Evolutionary conservation across 1,140 invertebrate genomes (phyloP).

Genomic region (Elysia chlorotica): DNA sequence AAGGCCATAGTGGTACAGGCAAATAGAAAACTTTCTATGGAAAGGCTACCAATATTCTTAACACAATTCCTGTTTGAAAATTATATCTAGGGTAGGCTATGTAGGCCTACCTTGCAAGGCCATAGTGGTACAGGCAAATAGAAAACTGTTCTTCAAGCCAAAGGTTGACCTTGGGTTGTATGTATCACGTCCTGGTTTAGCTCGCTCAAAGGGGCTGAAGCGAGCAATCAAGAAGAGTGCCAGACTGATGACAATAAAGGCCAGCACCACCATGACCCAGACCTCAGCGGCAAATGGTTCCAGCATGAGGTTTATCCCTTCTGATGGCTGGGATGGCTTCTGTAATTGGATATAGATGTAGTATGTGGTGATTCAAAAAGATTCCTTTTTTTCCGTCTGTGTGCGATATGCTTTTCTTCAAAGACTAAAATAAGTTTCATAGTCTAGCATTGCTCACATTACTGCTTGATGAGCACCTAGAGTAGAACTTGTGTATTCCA

Average conservation of each 20-base stretch:
- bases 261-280: conserved; percentile 24
- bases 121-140: conserved; percentile 26
- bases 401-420: neutral
- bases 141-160: conserved; percentile 29
- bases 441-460: neutral
- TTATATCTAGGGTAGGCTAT: too few relatives aligned
- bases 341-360: conserved; percentile 15
- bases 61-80: too few relatives aligned
- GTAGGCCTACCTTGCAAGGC: conserved; percentile 25
- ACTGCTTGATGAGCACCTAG: too few relatives aligned
- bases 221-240: conserved; percentile 30
- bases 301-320: conserved; percentile 21
- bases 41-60: too few relatives aligned
- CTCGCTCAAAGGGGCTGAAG: conserved; percentile 24
- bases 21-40: too few relatives aligned
- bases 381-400: too few relatives aligned
- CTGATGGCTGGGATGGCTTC: conserved; percentile 2
- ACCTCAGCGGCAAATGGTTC: conserved; percentile 22
- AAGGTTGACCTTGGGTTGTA: conserved; percentile 13
- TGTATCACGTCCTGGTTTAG: conserved; percentile 4
- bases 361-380: too few relatives aligned
- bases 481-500: too few relatives aligned
- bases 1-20: conserved; percentile 20
- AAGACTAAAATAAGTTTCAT: neutral
- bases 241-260: conserved; percentile 25